Conservation (phyloP, 2,113 vertebrate genomes). For the Leptobrachium ailaonicum region DNA sequence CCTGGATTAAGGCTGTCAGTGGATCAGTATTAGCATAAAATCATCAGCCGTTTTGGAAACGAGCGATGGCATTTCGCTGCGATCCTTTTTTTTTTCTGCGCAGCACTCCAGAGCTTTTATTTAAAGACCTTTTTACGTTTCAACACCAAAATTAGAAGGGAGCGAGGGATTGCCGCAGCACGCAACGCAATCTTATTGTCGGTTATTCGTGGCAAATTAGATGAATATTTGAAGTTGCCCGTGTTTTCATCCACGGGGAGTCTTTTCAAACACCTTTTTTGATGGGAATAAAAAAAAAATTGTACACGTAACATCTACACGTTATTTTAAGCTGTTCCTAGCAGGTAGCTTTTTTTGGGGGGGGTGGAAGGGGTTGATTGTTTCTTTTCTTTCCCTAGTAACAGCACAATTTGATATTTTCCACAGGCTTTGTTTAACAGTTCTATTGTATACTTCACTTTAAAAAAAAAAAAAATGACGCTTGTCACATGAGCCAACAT, state of each 20-base stretch:
- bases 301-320: constrained; percentile 11
- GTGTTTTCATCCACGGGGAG: constrained; percentile 24
- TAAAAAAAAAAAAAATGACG: background rate
- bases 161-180: background rate
- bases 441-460: background rate
- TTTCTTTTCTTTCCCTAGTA: background rate
- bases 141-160: background rate
- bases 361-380: background rate
- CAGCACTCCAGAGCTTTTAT: background rate
- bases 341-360: background rate
- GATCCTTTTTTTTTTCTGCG: background rate
- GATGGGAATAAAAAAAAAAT: constrained; percentile 11
- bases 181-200: constrained; percentile 9
- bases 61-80: background rate
- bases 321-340: background rate
- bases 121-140: constrained; percentile 24
- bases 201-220: background rate
- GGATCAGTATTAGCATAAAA: constrained; percentile 6
- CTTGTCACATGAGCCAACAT: background rate
- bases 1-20: constrained; percentile 4
- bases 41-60: constrained; percentile 12
- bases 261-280: constrained; percentile 1
- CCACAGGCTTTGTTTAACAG: background rate
- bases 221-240: constrained; percentile 19
- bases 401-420: background rate